phyloP scores from a whole-genome alignment of 2,797 vertebrate genomes.

The Pantherophis vulpinus region DNA sequence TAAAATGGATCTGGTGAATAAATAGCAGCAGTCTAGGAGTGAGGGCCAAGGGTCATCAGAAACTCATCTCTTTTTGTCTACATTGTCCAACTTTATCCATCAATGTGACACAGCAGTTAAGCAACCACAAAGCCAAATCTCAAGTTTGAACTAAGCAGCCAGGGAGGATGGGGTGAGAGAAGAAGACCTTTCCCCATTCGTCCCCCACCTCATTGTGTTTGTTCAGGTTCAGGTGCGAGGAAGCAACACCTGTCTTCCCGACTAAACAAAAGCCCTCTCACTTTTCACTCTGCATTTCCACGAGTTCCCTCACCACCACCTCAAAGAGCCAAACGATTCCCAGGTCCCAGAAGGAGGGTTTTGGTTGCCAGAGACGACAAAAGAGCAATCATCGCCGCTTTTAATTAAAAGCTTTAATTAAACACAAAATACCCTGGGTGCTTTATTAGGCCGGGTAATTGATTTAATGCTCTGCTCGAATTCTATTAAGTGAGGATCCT shows the following conservation, averaged over 20 bases:
- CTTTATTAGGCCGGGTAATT: slow-evolving; percentile 93
- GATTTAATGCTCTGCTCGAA: slow-evolving; percentile 85
- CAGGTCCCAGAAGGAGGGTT: slow-evolving; percentile 64
- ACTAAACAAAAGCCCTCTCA: slow-evolving; percentile 12
- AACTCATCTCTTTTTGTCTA: neutral
- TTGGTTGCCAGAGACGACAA: slow-evolving; percentile 65
- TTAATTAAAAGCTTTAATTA: slow-evolving; percentile 99
- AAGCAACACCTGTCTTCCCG: slow-evolving; percentile 19
- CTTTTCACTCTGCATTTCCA: slow-evolving; percentile 25
- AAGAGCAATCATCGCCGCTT: slow-evolving; percentile 62
- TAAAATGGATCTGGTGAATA: neutral
- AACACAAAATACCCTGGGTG: slow-evolving; percentile 75
- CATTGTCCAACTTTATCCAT: neutral
- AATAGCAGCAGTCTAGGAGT: neutral
- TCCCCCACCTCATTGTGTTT: neutral
- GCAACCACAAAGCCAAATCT: neutral
- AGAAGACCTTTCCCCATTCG: neutral
- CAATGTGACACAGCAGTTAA: neutral
- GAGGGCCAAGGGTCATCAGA: neutral
- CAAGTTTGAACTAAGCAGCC: neutral
- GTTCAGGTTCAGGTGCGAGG: neutral
- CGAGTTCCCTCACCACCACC: slow-evolving; percentile 50
- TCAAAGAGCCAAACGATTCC: slow-evolving; percentile 55
- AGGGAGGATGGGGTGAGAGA: neutral
- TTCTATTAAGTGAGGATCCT: slow-evolving; percentile 43